Conservation (phyloP, 2,113 vertebrate genomes). For the Dolichotis patagonum region DNA sequence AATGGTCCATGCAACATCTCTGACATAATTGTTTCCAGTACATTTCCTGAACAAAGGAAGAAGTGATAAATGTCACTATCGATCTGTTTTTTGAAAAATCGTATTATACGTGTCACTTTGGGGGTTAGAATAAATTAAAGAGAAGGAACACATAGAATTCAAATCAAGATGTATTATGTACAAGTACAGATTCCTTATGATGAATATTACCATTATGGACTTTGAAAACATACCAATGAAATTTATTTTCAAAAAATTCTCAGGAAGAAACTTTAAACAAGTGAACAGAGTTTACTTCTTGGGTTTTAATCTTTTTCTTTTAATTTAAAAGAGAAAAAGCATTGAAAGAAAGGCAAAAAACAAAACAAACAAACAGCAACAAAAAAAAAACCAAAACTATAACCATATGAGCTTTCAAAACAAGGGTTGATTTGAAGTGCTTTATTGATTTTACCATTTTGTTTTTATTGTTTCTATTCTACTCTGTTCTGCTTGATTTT, state of each 20-base stretch:
- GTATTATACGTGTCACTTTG: neutral
- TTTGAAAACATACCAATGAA: neutral
- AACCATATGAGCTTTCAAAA: too few relatives aligned
- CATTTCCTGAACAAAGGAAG: neutral
- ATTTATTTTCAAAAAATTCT: neutral
- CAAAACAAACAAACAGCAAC: too few relatives aligned
- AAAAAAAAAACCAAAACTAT: too few relatives aligned
- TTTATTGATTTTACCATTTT: too few relatives aligned
- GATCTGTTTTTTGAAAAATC: constrained; percentile 27
- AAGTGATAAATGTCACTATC: neutral
- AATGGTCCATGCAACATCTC: neutral
- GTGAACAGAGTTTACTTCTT: fast-evolving
- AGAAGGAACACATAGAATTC: neutral
- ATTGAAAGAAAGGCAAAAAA: too few relatives aligned
- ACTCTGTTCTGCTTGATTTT: too few relatives aligned
- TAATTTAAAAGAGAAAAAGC: too few relatives aligned
- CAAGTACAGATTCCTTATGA: neutral
- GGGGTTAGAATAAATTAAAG: neutral
- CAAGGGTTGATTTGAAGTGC: too few relatives aligned
- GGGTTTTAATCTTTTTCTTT: neutral
- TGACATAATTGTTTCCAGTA: neutral
- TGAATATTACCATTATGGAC: neutral
- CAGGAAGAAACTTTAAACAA: neutral
- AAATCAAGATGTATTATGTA: neutral
- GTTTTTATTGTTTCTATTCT: too few relatives aligned